phyloP scores from a whole-genome alignment of 2,797 vertebrate genomes.

The Rhynchotus rufescens region DNA sequence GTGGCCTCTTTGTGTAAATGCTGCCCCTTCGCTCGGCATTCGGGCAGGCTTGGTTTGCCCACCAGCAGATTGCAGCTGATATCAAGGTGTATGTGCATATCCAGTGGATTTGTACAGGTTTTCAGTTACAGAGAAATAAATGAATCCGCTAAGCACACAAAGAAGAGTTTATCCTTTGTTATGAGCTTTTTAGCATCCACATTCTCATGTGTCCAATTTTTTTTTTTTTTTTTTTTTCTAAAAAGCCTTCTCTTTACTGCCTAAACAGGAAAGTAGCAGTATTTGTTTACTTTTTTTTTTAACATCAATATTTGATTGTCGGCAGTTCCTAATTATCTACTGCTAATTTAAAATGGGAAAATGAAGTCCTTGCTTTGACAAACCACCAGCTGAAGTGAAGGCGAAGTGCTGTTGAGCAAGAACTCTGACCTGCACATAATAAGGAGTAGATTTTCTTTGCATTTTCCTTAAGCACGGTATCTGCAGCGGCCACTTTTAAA shows the following conservation, averaged over 20 bases:
- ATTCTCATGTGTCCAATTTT: conserved; percentile 3
- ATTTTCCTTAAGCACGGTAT: background rate
- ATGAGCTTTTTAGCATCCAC: conserved; percentile 9
- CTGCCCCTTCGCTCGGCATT: background rate
- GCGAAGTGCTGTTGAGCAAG: background rate
- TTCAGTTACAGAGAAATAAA: conserved; percentile 50
- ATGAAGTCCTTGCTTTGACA: background rate
- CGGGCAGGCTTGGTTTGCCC: background rate
- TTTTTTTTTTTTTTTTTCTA: background rate
- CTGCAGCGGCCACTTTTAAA: background rate
- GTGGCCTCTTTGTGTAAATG: background rate
- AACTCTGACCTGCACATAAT: background rate
- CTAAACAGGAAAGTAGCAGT: background rate
- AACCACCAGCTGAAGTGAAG: background rate
- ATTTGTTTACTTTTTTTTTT: conserved; percentile 48
- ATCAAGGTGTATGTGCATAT: background rate
- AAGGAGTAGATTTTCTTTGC: background rate
- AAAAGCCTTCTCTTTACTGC: background rate
- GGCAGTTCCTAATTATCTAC: conserved; percentile 26
- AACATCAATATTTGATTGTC: conserved; percentile 36
- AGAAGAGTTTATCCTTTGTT: conserved; percentile 35
- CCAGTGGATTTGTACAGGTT: conserved; percentile 15
- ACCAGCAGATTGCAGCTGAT: background rate
- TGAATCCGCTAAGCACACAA: conserved; percentile 11
- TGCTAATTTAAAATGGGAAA: conserved; percentile 22